Base-by-base conservation (phyloP, 2,797 vertebrate genomes). In the Dallia pectoralis region DNA sequence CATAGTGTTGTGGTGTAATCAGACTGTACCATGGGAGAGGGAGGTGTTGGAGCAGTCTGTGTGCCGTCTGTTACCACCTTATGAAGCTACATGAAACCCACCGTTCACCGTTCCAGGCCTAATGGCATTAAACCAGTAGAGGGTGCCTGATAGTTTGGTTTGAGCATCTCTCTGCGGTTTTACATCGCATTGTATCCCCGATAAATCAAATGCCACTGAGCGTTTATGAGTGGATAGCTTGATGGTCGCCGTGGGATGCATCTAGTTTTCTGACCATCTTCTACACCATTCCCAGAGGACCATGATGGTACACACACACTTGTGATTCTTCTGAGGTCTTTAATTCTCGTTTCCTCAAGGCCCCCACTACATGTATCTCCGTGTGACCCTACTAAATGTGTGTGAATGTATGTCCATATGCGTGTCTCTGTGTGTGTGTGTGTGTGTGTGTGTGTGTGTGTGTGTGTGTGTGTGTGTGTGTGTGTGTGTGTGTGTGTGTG, bases 1-100 rank as follows among this genome's bases (percentile, higher is more conserved):
- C 53, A 59, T 25, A 59, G n/a, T 59, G 53, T 59, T 59, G 53
- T 59, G 25, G 53, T 59, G n/a, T 25, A 59, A 59, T 25, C 53
- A 27, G 22, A 25, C 53, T 25, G n/a, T 27, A 59, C 22, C 53
- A 59, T 59, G 53, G 22, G 53, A 59, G 53, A n/a, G 12, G 22
- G 22, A 59, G 53, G 53, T 59, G 53, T 59, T 64, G 62, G 27
- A 18, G 62, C 62, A 64, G 25, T 64, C 9, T 64, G 62, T 64
- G 62, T 64, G 25, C 30, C 27, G 29, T 29, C 30, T 29, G 27
- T 29, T 19, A 33, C 11, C 15, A 14, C 15, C 18, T 29, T 64
- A 33, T 64, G 62, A 30, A 33, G 27, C 27, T 64, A 33, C 14
- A 32, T 63, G 62, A 29, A 25, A 11, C n/a, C 22, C 53, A 56